A percentile compares a stretch with the other conserved stretches of the same genome.
phyloP scores from a whole-genome alignment of 1,140 invertebrate species.

The Dinoponera quadriceps region DNA sequence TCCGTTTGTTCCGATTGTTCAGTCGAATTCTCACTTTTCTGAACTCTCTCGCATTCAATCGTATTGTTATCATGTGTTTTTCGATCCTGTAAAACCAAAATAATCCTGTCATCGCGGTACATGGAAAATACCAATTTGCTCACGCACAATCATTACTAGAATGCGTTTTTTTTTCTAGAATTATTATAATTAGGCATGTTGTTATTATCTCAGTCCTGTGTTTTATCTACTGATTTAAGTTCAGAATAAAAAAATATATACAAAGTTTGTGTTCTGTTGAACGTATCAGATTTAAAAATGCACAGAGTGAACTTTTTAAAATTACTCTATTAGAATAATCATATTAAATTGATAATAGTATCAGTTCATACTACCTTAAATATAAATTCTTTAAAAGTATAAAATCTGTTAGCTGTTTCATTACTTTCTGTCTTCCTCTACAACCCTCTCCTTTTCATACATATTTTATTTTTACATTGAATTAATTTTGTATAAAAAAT shows the following conservation, averaged over 20 bases:
- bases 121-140: constrained; percentile 33
- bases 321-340: background rate
- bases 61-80: constrained; percentile 81
- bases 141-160: constrained; percentile 48
- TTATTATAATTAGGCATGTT: constrained; percentile 10
- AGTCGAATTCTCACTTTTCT: constrained; percentile 81
- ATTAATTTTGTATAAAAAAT: background rate
- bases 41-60: constrained; percentile 81
- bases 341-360: background rate
- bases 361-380: background rate
- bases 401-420: background rate
- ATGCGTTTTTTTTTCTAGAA: constrained; percentile 16
- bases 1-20: constrained; percentile 81
- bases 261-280: constrained; percentile 1
- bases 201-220: background rate
- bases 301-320: background rate
- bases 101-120: constrained; percentile 74
- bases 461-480: background rate
- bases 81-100: constrained; percentile 81
- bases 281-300: constrained; percentile 1
- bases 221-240: constrained; percentile 7
- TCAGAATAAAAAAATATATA: constrained; percentile 27
- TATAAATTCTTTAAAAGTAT: constrained; percentile 1
- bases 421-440: background rate
- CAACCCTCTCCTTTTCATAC: background rate